A percentile compares a stretch with the other conserved stretches of the same genome.
These are phyloP conservation scores for Helicorthomorpha holstii DNA, from an alignment of 1,140 invertebrate genomes.

Conservation along the genomic window DNA sequence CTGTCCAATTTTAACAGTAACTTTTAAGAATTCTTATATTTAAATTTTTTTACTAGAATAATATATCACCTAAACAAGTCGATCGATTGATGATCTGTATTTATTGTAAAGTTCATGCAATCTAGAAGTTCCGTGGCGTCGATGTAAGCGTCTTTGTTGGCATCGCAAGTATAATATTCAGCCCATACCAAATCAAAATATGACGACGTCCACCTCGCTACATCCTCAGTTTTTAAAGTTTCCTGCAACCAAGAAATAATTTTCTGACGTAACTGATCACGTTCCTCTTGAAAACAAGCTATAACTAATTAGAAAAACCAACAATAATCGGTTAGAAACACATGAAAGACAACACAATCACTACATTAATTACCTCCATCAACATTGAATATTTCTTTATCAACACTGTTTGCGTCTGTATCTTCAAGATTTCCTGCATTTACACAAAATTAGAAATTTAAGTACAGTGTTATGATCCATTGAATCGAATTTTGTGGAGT, in stretches of 20 bases:
- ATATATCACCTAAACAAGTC: neutral
- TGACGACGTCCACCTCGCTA: slow-evolving; percentile 15
- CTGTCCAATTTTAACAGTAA: slow-evolving; percentile 7
- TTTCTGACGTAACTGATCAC: slow-evolving; percentile 14
- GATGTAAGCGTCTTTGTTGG: slow-evolving; percentile 15
- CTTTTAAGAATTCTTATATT: too few relatives aligned
- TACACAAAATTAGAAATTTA: too few relatives aligned
- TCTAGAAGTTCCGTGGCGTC: slow-evolving; percentile 17
- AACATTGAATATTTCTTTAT: too few relatives aligned
- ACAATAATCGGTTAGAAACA: neutral
- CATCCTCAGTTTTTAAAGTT: slow-evolving; percentile 10
- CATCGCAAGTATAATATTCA: slow-evolving; percentile 17
- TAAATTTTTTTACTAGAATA: too few relatives aligned
- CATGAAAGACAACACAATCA: too few relatives aligned
- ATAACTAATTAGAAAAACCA: slow-evolving; percentile 9
- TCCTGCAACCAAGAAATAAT: slow-evolving; percentile 14
- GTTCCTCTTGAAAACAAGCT: slow-evolving; percentile 17
- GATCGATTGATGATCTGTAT: neutral
- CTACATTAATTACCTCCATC: too few relatives aligned
- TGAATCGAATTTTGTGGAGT: too few relatives aligned
- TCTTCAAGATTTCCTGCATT: too few relatives aligned
- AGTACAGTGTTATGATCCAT: too few relatives aligned
- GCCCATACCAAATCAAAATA: slow-evolving; percentile 15
- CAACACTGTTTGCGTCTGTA: too few relatives aligned
- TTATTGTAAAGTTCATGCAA: slow-evolving; percentile 15